These are phyloP conservation scores for Xestia xanthographa DNA, from an alignment of 2,888 invertebrate species.

Conservation along the genomic window DNA sequence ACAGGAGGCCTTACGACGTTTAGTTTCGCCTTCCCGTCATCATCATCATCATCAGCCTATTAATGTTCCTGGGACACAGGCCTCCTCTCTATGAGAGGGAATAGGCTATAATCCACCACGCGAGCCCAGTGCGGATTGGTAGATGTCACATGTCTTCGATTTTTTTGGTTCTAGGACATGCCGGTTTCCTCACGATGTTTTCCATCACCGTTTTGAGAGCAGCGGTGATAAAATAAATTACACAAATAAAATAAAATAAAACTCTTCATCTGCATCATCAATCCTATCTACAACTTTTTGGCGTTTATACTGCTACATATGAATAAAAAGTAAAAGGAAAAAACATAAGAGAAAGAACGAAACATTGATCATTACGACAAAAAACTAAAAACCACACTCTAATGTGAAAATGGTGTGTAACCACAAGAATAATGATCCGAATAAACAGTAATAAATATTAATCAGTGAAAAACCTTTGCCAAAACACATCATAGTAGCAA, in stretches of 20 bases:
- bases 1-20: background rate
- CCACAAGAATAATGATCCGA: conserved; percentile 46
- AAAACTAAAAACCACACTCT: conserved; percentile 9
- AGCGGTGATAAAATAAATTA: no score
- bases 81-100: no score
- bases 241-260: no score
- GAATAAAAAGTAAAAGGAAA: no score
- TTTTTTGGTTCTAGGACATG: no score
- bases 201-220: no score
- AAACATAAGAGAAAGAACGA: background rate
- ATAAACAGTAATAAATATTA: conserved; percentile 58
- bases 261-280: background rate
- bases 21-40: background rate
- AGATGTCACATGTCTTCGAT: no score
- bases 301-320: background rate
- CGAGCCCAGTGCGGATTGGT: no score
- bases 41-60: no score
- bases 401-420: conserved; percentile 44
- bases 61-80: no score
- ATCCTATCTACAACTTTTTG: background rate
- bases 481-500: conserved; percentile 53
- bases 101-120: no score
- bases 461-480: conserved; percentile 54
- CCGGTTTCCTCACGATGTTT: no score
- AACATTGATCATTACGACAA: conserved; percentile 5